Percentiles rank a stretch among this genome's conserved stretches.
phyloP scores from a whole-genome alignment of 2,113 vertebrate species.

The Gulo gulo region DNA sequence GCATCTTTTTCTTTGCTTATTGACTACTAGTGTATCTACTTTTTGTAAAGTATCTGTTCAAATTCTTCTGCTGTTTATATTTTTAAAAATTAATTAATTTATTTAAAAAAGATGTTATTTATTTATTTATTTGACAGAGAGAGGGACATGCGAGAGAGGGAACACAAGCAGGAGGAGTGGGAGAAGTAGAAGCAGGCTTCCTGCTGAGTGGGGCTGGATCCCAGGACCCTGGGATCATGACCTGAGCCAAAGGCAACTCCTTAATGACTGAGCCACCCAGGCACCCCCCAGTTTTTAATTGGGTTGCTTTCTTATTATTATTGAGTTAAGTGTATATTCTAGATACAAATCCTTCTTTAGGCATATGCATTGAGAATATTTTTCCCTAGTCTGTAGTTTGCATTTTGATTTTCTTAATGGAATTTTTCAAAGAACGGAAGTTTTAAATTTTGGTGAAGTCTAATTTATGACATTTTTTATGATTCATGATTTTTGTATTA shows the following conservation, averaged over 20 bases:
- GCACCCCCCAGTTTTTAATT: neutral
- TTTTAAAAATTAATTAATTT: no score
- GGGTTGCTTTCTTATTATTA: neutral
- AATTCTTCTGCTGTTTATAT: no score
- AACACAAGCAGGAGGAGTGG: no score
- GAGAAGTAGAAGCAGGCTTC: no score
- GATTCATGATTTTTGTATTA: neutral
- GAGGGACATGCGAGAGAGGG: no score
- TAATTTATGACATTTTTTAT: neutral
- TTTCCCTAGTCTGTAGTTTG: neutral
- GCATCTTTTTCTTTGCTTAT: no score
- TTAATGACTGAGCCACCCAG: neutral
- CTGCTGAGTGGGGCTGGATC: neutral
- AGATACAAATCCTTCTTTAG: neutral
- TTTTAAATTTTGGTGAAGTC: neutral
- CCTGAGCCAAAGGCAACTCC: neutral
- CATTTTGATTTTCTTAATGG: conserved; percentile 28
- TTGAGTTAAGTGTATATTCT: neutral
- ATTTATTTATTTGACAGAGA: no score
- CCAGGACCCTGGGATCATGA: neutral
- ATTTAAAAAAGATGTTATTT: no score
- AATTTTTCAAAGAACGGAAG: neutral
- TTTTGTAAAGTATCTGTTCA: no score
- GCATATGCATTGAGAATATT: neutral
- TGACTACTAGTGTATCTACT: no score